Evolutionary conservation across 35 echinoderm and acorn worm genomes (phyloP).

Genomic region (Ophioderma brevispina): DNA sequence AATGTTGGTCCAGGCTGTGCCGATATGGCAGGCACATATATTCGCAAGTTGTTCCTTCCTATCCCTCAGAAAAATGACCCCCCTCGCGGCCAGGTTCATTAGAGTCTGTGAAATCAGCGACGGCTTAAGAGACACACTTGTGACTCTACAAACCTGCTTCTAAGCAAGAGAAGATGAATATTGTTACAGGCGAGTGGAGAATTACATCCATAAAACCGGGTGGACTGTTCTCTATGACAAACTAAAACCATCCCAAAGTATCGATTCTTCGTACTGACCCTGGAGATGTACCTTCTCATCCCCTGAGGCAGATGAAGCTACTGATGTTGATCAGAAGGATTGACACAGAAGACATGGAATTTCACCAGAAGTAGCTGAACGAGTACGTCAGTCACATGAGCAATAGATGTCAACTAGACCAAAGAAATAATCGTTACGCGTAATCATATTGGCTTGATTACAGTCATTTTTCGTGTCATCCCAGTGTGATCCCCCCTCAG

Average conservation of each 20-base stretch:
- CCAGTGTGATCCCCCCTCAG: too few relatives aligned
- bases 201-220: not conserved
- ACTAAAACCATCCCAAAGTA: not conserved
- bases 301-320: not conserved
- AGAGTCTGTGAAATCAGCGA: not conserved
- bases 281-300: not conserved
- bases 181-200: not conserved
- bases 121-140: not conserved
- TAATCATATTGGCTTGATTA: too few relatives aligned
- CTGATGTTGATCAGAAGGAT: not conserved
- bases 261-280: not conserved
- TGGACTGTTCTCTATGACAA: not conserved
- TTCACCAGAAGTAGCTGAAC: not conserved
- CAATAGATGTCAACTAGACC: too few relatives aligned
- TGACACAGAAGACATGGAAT: not conserved
- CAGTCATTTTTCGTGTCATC: too few relatives aligned
- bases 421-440: too few relatives aligned
- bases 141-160: not conserved
- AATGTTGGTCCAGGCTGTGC: slow-evolving; percentile 25
- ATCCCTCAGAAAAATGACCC: slow-evolving; percentile 4
- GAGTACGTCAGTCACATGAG: not conserved
- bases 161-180: not conserved
- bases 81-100: not conserved
- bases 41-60: not conserved
- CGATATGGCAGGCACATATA: not conserved